phyloP scores from a whole-genome alignment of 2,113 vertebrate genomes.

The Vulpes ferrilata region DNA sequence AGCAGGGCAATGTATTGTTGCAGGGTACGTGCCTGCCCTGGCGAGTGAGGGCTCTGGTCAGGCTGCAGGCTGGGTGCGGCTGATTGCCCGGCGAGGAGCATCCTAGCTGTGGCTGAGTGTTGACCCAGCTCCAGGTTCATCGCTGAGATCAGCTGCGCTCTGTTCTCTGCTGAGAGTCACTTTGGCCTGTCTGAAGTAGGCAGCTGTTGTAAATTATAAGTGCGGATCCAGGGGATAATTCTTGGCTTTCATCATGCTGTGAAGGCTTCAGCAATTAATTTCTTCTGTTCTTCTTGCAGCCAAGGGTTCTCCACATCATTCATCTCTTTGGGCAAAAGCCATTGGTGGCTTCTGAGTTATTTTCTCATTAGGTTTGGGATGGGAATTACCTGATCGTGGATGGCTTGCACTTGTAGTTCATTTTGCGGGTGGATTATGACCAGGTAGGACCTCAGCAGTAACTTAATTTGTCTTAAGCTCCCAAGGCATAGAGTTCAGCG shows the following conservation, averaged over 20 bases:
- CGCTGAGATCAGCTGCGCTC: slow-evolving; percentile 58
- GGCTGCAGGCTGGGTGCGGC: background rate
- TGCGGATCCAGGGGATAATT: slow-evolving; percentile 75
- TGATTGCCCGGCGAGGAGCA: background rate
- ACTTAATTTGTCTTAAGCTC: slow-evolving; percentile 45
- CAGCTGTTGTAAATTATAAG: slow-evolving; percentile 77
- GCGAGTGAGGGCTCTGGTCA: background rate
- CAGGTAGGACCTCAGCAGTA: slow-evolving; percentile 10
- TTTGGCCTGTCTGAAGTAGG: slow-evolving; percentile 70
- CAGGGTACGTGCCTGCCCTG: background rate
- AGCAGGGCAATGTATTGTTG: background rate
- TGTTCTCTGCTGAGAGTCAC: slow-evolving; percentile 60
- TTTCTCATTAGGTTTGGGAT: slow-evolving; percentile 74
- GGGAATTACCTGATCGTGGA: slow-evolving; percentile 70
- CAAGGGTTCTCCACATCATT: slow-evolving; percentile 77
- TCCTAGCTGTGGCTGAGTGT: background rate
- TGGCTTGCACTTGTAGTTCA: slow-evolving; percentile 53
- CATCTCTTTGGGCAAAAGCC: slow-evolving; percentile 74
- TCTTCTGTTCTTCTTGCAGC: slow-evolving; percentile 66
- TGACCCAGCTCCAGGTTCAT: slow-evolving; percentile 64
- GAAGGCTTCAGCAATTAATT: slow-evolving; percentile 79
- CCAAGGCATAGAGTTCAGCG: background rate
- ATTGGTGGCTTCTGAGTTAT: slow-evolving; percentile 72
- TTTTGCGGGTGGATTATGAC: slow-evolving; percentile 64
- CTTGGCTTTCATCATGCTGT: slow-evolving; percentile 75